phyloP scores from a whole-genome alignment of 1,140 invertebrate genomes.

The Hermatobates lingyangjiaoensis region DNA sequence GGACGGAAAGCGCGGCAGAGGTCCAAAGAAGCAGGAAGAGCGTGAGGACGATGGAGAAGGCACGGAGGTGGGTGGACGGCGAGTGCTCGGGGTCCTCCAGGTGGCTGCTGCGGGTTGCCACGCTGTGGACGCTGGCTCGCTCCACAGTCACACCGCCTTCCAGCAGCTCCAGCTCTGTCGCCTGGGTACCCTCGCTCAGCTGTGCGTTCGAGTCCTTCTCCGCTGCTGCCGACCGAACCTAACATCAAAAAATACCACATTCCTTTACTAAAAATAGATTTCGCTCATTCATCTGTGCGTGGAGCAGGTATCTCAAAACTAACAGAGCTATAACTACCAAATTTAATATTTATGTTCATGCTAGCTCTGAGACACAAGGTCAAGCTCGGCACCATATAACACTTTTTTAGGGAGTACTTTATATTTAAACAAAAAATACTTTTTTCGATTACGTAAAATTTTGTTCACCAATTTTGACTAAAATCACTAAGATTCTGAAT shows the following conservation, averaged over 20 bases:
- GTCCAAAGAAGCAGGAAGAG: conserved; percentile 58
- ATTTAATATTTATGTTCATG: no score
- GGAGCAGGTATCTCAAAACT: no score
- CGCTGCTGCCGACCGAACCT: conserved; percentile 43
- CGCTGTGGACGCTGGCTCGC: conserved; percentile 37
- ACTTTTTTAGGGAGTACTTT: no score
- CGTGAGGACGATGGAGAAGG: conserved; percentile 54
- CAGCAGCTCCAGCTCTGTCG: conserved; percentile 40
- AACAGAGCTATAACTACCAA: no score
- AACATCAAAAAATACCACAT: neutral
- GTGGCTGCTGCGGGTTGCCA: conserved; percentile 42
- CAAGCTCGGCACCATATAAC: no score
- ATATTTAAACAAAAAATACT: no score
- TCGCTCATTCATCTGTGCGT: neutral
- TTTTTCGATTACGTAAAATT: no score
- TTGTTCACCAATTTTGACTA: no score
- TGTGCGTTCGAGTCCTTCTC: conserved; percentile 44
- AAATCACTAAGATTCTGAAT: no score
- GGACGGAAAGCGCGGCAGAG: conserved; percentile 44
- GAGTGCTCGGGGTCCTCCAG: conserved; percentile 64
- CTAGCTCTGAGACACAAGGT: no score
- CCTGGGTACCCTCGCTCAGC: conserved; percentile 58
- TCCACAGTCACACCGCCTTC: conserved; percentile 29
- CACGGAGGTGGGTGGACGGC: conserved; percentile 58
- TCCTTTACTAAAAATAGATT: no score